Evolutionary conservation across 2,888 invertebrate species (phyloP), one percentile per base, ranked within the genome.

Genomic region (Leucophenga maculata): DNA sequence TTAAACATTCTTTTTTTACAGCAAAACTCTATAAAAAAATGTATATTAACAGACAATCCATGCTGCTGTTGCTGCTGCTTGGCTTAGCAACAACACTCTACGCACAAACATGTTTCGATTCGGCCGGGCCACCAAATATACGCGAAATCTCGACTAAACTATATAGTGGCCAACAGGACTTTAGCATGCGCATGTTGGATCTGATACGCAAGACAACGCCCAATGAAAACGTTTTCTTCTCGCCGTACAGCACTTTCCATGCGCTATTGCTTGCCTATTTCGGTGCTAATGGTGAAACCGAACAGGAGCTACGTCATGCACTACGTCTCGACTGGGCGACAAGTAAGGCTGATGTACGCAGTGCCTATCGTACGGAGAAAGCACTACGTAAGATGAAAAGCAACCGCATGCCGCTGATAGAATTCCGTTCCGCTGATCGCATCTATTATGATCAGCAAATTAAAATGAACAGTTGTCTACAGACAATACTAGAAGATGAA

Each of bases 221-320:
- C 0, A 90, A 91, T 54, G 93, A 93, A 76, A 96, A 96, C 86
- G 89, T 96, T 52, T 95, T 97, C 90, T 95, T 95, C 88, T 96
- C 96, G 6, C 96, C 96, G 0, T 94, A 94, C 89, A 96, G 95
- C 76, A 93, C 96, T 14, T 94, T 95, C 84, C 94, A 95, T 78
- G 93, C 95, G 0, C 85, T 97, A 44, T 86, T 93, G 64, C 89
- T 96, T 73, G 94, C 94, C 0, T 96, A 95, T 85, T 95, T 95
- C 82, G 92, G 95, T 0, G 89, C 95, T 1, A 91, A 91, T 0
- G 92, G 92, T 14, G 90, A 91, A 65, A 95, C 96, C 0, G 95
- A 95, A 85, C 82, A 78, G 50, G 83, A 87, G 69, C 71, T 89
- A 16, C 60, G 65, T 0, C 77, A 80, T 18, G 83, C 75, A 0